A percentile compares a stretch with the other conserved stretches of the same genome.
These are phyloP conservation scores for Bombus terrestris DNA, from an alignment of 1,140 invertebrate genomes.

Conservation along the genomic window DNA sequence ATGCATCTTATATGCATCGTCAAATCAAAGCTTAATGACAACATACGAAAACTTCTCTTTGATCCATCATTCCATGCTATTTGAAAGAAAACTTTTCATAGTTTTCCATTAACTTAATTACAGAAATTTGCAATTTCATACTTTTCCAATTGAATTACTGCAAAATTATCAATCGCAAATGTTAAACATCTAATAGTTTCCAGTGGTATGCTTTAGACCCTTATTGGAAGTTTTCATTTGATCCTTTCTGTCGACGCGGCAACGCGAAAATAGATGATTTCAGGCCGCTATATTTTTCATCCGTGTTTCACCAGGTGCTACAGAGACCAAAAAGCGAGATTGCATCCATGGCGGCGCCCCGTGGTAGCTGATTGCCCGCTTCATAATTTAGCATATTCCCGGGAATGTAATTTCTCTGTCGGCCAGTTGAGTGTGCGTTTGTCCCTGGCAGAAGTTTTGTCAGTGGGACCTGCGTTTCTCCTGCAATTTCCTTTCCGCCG, in stretches of 20 bases:
- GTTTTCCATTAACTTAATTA: no score
- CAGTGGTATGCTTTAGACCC: not conserved
- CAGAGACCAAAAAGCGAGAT: not conserved
- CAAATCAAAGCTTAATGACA: no score
- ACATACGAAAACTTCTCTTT: no score
- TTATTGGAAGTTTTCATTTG: not conserved
- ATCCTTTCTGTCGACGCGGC: not conserved
- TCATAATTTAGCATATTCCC: conserved; percentile 21
- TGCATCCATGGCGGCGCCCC: not conserved
- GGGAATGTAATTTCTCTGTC: not conserved
- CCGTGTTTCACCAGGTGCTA: not conserved
- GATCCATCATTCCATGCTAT: no score
- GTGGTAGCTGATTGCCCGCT: not conserved
- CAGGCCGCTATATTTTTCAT: not conserved
- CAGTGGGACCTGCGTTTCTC: not conserved
- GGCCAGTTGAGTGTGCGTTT: not conserved
- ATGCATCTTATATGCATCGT: no score
- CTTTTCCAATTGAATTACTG: no score
- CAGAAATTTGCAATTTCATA: no score
- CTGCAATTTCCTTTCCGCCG: conserved; percentile 30
- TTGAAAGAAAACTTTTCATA: no score
- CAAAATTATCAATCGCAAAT: no score
- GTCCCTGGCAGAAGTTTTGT: not conserved
- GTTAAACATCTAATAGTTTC: no score
- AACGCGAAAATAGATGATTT: not conserved